Evolutionary conservation across 2,797 vertebrate genomes (phyloP).

Genomic region (Spea hammondii): DNA sequence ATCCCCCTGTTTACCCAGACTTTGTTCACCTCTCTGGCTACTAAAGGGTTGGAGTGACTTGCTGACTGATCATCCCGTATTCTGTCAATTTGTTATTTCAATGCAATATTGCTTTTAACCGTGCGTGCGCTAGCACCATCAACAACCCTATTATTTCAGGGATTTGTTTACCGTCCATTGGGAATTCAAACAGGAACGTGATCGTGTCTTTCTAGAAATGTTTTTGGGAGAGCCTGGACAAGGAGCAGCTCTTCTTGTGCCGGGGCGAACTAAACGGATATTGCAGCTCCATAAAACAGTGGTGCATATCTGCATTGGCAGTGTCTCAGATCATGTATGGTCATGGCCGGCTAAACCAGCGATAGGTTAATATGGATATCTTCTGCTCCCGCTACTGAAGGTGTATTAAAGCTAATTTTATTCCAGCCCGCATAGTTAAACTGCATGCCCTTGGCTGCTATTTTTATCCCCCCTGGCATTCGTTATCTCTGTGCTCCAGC

Average conservation of each 20-base stretch:
- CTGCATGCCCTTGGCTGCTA: slow-evolving; percentile 44
- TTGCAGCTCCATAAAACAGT: neutral
- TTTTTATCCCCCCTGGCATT: slow-evolving; percentile 41
- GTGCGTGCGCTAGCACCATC: too few species aligned
- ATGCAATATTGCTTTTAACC: too few species aligned
- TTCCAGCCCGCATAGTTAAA: slow-evolving; percentile 49
- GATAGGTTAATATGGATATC: neutral
- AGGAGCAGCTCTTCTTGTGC: neutral
- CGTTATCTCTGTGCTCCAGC: slow-evolving; percentile 5
- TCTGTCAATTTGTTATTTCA: neutral
- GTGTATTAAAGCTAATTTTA: slow-evolving; percentile 44
- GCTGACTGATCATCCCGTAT: neutral
- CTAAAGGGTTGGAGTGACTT: neutral
- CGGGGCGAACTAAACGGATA: accelerated
- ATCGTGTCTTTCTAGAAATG: neutral
- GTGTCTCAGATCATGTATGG: neutral
- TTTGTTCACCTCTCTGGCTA: neutral
- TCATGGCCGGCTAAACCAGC: neutral
- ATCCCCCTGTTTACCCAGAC: too few species aligned
- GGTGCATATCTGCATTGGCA: accelerated
- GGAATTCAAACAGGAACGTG: neutral
- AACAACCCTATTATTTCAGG: neutral
- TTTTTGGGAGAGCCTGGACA: neutral
- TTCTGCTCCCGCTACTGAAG: slow-evolving; percentile 1
- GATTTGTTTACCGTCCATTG: neutral